A percentile compares a stretch with the other conserved stretches of the same genome.
phyloP scores from a whole-genome alignment of 2,888 invertebrate species.

The Schizaphis graminum region DNA sequence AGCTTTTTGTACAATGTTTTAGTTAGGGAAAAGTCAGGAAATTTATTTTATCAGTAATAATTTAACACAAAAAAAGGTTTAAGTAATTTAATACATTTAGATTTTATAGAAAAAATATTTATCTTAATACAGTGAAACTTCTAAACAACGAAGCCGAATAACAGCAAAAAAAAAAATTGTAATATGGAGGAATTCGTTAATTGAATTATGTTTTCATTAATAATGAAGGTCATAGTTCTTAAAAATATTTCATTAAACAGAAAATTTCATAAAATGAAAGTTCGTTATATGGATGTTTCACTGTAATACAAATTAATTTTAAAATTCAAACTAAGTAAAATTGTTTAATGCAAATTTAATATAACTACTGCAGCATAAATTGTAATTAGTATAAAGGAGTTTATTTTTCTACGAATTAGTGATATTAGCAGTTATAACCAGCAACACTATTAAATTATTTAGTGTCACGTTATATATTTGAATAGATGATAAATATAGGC shows the following conservation, averaged over 20 bases:
- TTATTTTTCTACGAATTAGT: background rate
- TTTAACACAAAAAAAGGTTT: background rate
- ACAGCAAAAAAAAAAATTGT: no score
- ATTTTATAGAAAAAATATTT: background rate
- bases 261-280: no score
- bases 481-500: background rate
- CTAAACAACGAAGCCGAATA: no score
- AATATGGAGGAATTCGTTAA: no score
- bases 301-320: background rate
- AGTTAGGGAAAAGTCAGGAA: no score
- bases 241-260: no score
- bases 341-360: background rate
- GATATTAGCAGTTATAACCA: background rate
- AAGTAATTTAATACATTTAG: background rate
- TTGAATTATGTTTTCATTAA: no score
- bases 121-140: background rate
- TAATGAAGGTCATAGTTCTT: no score
- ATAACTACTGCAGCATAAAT: background rate
- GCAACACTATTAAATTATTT: background rate
- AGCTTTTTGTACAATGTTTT: background rate
- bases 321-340: background rate
- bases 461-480: background rate
- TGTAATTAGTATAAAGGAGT: background rate
- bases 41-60: no score
- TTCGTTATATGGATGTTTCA: no score